Base-by-base conservation (phyloP, 2,113 vertebrate genomes). In the Paratilapia polleni region DNA sequence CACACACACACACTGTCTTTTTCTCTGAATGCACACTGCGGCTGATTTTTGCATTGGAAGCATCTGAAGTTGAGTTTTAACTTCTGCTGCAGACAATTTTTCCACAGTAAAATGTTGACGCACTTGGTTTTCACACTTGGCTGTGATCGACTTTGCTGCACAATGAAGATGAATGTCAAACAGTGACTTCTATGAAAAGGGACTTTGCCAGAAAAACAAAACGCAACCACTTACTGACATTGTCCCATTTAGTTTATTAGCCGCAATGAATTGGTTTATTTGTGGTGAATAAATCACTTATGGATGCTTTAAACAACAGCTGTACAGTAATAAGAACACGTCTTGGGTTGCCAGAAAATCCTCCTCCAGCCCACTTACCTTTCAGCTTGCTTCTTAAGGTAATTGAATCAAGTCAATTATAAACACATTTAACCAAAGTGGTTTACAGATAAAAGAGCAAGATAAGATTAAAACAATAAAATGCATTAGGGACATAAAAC, bases 81-180 rank as follows among this genome's bases (percentile, higher is more conserved):
- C 47, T 73, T 85, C 19, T 82, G 70, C 28, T 68, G 64, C 64
- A 52, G 57, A 80, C 74, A 73, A 1, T 83, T 68, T 62, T 83
- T 78, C 15, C 38, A 31, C 61, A 6, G n/a, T 59, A 73, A 88
- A 85, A 52, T 3, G 58, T 75, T 10, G 78, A 86, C 11, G 3
- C 41, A 24, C 13, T 6, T 12, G 13, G 7, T 88, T 89, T 90
- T 83, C 17, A 73, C 38, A 49, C 81, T 78, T 47, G 62, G 34
- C 68, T 79, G 63, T 56, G 47, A 74, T 68, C 6, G 11, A 82
- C 81, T 84, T 38, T 88, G 64, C 70, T 85, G 83, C 77, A 41
- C 26, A 41, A 61, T 15, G 68, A 80, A n/a, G 66, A 74, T 2
- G 17, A 64, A 80, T 49, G 68, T 62, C 5, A 70, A 36, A 31